phyloP scores from a whole-genome alignment of 2,113 vertebrate genomes.

The Abramis brama region DNA sequence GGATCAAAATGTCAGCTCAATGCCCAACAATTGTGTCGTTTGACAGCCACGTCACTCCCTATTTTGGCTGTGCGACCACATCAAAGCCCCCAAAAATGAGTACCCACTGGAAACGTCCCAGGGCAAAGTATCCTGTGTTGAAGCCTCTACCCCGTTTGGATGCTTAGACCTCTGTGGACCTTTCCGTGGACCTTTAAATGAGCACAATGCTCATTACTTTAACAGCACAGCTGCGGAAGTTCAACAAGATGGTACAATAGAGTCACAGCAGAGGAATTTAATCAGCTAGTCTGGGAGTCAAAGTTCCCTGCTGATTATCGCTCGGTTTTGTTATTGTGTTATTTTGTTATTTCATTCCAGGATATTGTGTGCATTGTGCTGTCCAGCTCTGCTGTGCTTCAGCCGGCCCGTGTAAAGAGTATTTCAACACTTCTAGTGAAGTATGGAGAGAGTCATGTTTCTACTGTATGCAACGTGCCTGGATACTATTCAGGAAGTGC shows the following conservation, averaged over 20 bases:
- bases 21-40: neutral
- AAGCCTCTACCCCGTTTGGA: neutral
- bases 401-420: conserved; percentile 17
- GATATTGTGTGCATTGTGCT: conserved; percentile 41
- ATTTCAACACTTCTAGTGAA: conserved; percentile 15
- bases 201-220: conserved; percentile 23
- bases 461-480: conserved; percentile 9
- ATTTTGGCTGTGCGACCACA: neutral
- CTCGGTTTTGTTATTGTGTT: conserved; percentile 41
- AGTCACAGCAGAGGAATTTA: conserved; percentile 66
- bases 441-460: neutral
- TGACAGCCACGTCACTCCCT: neutral
- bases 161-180: neutral
- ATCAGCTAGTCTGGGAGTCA: conserved; percentile 58
- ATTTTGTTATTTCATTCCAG: conserved; percentile 69
- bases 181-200: conserved; percentile 4
- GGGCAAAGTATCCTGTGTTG: conserved; percentile 45
- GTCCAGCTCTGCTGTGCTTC: conserved; percentile 42
- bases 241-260: conserved; percentile 45
- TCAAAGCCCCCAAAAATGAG: conserved; percentile 31
- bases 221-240: conserved; percentile 9
- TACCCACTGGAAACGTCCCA: neutral
- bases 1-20: conserved; percentile 4
- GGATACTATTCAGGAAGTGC: conserved; percentile 51
- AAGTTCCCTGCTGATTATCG: conserved; percentile 60